Conservation (phyloP, 2,888 invertebrate genomes). For the Lithophane socia region DNA sequence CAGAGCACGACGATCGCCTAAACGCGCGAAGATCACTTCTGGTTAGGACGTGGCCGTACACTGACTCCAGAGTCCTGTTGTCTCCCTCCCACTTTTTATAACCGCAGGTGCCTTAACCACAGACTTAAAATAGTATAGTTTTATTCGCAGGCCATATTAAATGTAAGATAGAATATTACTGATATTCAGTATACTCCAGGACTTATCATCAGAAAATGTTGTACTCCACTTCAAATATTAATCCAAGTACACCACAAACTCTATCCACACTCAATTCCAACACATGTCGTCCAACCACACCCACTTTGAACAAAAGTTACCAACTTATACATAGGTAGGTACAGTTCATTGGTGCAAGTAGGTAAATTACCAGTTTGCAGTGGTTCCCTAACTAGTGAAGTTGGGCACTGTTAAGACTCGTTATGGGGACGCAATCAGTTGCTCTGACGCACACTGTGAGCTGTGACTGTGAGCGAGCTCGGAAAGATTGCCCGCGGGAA, state of each 20-base stretch:
- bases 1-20: background rate
- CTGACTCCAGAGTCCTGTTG: background rate
- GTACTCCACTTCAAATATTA: background rate
- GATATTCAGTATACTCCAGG: background rate
- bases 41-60: background rate
- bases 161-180: background rate
- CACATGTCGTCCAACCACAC: background rate
- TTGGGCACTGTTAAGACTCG: slow-evolving; percentile 41
- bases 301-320: slow-evolving; percentile 34
- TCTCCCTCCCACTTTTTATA: background rate
- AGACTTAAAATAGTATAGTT: background rate
- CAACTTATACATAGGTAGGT: background rate
- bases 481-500: slow-evolving; percentile 51
- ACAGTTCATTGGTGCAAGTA: slow-evolving; percentile 22
- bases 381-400: slow-evolving; percentile 34
- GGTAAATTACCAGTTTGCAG: slow-evolving; percentile 17
- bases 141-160: background rate
- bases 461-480: slow-evolving; percentile 9
- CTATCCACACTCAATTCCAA: background rate
- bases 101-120: background rate
- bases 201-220: slow-evolving; percentile 1
- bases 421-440: slow-evolving; percentile 56
- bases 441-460: slow-evolving; percentile 28
- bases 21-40: background rate
- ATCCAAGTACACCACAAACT: background rate